Evolutionary conservation across 2,888 invertebrate genomes (phyloP).

Genomic region (Poecilus cupreus): DNA sequence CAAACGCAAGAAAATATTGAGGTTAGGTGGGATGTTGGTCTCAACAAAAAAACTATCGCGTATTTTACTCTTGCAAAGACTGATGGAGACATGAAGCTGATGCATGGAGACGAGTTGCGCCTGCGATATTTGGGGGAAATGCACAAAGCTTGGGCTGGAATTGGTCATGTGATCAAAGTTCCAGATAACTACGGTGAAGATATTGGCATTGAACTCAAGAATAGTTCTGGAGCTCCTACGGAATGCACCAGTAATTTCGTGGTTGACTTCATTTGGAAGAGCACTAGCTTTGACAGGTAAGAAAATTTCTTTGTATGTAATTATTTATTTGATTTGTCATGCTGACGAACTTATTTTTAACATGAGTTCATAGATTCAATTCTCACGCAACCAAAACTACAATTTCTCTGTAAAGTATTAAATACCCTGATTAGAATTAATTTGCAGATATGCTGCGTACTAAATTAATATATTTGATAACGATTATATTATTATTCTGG

Average conservation of each 20-base stretch:
- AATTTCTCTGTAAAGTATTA: too few species aligned
- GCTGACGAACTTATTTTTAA: too few species aligned
- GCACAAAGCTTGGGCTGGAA: slow-evolving; percentile 97
- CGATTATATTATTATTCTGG: too few species aligned
- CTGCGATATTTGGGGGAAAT: slow-evolving; percentile 94
- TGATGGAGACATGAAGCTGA: slow-evolving; percentile 98
- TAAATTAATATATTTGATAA: too few species aligned
- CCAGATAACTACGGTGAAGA: slow-evolving; percentile 98
- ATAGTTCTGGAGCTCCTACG: slow-evolving; percentile 92
- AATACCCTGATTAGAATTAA: too few species aligned
- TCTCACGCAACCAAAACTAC: too few species aligned
- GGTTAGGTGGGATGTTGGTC: slow-evolving; percentile 98
- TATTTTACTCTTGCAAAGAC: slow-evolving; percentile 98
- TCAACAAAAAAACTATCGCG: slow-evolving; percentile 98
- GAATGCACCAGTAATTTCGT: slow-evolving; percentile 97
- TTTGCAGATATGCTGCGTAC: too few species aligned
- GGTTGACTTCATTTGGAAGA: slow-evolving; percentile 99
- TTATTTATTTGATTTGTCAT: not conserved
- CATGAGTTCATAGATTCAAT: too few species aligned
- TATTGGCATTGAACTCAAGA: slow-evolving; percentile 96
- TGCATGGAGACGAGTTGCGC: slow-evolving; percentile 98
- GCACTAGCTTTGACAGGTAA: slow-evolving; percentile 96
- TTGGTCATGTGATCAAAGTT: slow-evolving; percentile 97
- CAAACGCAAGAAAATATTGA: slow-evolving; percentile 99
- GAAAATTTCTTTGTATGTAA: slow-evolving; percentile 58